Percentiles rank a stretch among this genome's conserved stretches.
These are phyloP conservation scores for Sorex maritimensis DNA, from an alignment of 2,797 vertebrate species.

Conservation along the genomic window DNA sequence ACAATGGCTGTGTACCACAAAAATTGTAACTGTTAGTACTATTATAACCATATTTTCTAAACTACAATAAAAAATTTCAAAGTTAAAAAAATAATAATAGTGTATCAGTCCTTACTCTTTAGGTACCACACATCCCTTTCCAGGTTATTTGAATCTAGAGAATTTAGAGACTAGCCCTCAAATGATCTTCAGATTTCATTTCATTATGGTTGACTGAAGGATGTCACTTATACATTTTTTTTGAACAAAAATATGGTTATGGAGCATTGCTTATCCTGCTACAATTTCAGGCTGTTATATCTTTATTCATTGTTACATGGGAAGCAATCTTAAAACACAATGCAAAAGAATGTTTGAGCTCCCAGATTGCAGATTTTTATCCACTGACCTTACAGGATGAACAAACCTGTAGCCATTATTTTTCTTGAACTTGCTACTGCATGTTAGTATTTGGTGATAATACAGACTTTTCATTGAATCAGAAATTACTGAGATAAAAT, in stretches of 20 bases:
- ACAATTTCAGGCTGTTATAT: neutral
- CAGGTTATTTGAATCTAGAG: constrained; percentile 20
- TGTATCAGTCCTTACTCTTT: constrained; percentile 16
- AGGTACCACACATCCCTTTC: neutral
- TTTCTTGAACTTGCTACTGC: neutral
- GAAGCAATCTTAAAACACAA: constrained; percentile 54
- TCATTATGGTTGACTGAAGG: neutral
- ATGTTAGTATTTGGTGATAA: neutral
- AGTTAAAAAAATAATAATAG: neutral
- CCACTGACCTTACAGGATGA: neutral
- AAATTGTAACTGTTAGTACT: no score
- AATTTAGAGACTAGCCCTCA: neutral
- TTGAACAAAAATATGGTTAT: constrained; percentile 47
- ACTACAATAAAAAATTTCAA: no score
- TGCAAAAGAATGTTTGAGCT: constrained; percentile 21
- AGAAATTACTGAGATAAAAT: neutral
- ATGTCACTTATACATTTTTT: constrained; percentile 57
- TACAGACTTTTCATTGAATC: neutral
- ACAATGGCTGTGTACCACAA: no score
- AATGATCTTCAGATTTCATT: constrained; percentile 48
- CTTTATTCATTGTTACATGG: constrained; percentile 43
- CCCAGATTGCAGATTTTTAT: constrained; percentile 32
- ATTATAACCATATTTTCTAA: no score
- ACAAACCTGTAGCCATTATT: neutral
- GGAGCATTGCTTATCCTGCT: constrained; percentile 7